These are phyloP conservation scores for Drosophila aldrichi DNA, from an alignment of 2,888 invertebrate genomes.

Conservation along the genomic window DNA sequence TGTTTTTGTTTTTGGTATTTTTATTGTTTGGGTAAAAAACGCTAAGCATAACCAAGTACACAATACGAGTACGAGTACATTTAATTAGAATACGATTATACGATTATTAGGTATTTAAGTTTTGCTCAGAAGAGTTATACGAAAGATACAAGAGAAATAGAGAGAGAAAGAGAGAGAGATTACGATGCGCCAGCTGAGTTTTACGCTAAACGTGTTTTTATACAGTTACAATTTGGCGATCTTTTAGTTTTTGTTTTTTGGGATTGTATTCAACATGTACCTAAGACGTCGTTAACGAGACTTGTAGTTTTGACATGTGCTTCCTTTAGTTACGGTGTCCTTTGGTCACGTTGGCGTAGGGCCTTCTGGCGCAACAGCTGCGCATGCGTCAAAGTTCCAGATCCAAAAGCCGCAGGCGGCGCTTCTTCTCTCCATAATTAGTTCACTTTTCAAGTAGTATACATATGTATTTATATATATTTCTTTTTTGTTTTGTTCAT, in stretches of 20 bases:
- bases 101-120: slow-evolving; percentile 43
- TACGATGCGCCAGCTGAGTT: slow-evolving; percentile 70
- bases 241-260: slow-evolving; percentile 22
- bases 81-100: slow-evolving; percentile 68
- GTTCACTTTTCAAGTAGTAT: slow-evolving; percentile 57
- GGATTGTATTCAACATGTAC: slow-evolving; percentile 54
- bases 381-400: slow-evolving; percentile 48
- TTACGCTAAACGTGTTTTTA: slow-evolving; percentile 69
- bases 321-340: slow-evolving; percentile 22
- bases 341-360: not conserved
- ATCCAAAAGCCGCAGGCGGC: slow-evolving; percentile 26
- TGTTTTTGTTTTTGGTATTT: slow-evolving; percentile 9
- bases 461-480: slow-evolving; percentile 46
- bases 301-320: slow-evolving; percentile 34
- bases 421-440: slow-evolving; percentile 24
- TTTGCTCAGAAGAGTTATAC: slow-evolving; percentile 72
- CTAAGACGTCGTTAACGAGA: slow-evolving; percentile 54
- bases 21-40: slow-evolving; percentile 60
- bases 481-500: slow-evolving; percentile 26
- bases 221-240: slow-evolving; percentile 55
- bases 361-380: slow-evolving; percentile 40
- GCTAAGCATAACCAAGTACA: slow-evolving; percentile 67
- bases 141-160: slow-evolving; percentile 55
- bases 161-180: slow-evolving; percentile 12
- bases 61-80: slow-evolving; percentile 66